Evolutionary conservation across 2,888 invertebrate species (phyloP).

Genomic region (Acleris holmiana): DNA sequence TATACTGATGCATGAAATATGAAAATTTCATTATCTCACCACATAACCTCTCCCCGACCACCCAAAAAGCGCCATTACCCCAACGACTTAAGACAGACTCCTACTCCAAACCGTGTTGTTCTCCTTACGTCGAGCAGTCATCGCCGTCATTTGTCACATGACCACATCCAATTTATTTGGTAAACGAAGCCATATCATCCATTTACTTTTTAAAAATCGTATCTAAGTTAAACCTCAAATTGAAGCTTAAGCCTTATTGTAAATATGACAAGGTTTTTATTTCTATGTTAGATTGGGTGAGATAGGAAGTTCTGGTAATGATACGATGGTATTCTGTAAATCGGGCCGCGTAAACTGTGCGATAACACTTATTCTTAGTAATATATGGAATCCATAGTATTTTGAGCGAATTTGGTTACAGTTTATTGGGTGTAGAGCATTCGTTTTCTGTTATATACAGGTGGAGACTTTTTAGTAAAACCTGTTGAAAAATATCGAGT

Average conservation of each 20-base stretch:
- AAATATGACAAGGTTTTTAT: not conserved
- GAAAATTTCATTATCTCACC: not conserved
- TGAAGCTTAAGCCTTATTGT: not conserved
- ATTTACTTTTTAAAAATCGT: conserved; percentile 38
- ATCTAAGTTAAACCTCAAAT: not conserved
- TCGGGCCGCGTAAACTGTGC: conserved; percentile 34
- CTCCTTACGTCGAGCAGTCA: conserved; percentile 30
- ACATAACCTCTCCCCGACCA: not conserved
- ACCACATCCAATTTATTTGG: conserved; percentile 51
- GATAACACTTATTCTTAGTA: conserved; percentile 40
- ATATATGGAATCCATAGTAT: conserved; percentile 7
- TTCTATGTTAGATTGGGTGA: not conserved
- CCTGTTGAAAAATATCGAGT: too few relatives aligned
- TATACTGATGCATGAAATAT: not conserved
- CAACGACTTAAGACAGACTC: not conserved
- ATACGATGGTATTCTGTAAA: conserved; percentile 17
- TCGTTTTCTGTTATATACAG: too few relatives aligned
- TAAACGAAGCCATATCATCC: conserved; percentile 48
- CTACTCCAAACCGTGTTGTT: not conserved
- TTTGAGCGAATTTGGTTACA: not conserved
- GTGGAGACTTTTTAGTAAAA: too few relatives aligned
- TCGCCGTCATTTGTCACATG: conserved; percentile 46
- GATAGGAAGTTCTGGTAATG: not conserved
- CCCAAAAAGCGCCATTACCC: conserved; percentile 1
- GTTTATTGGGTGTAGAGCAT: not conserved